Evolutionary conservation across 2,888 invertebrate genomes (phyloP), one percentile per base, ranked within the genome.

Genomic region (Diarsia dahlii): DNA sequence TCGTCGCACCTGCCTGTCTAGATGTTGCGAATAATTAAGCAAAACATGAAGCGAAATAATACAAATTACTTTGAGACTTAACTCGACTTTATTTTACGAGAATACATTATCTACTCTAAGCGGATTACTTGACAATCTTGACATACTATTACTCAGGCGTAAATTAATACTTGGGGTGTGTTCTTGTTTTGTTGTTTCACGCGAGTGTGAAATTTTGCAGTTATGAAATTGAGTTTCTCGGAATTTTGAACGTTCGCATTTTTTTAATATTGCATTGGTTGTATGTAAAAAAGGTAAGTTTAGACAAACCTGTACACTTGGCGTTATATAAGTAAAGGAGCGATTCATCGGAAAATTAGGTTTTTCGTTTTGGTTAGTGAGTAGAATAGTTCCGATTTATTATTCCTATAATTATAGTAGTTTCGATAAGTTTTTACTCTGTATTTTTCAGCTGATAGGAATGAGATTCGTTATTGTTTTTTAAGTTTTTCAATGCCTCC

Each of bases 1-100:
- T 95, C 93, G 93, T 95, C 94, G 94, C 95, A 95, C 95, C 95
- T 95, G 95, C 92, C 93, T 90, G 93, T 93, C 94, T 94, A 92
- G 93, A 91, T 94, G 94, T 93, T 92, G 91, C 93, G 94, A 92
- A 94, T 95, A 95, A 95, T 95, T 95, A 95, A 94, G 94, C 93
- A 90, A 92, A 94, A 94, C 93, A 94, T 93, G 93, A 91, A 94
- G 94, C 93, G 93, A 94, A 94, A 94, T 95, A 94, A 95, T 95
- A 94, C 92, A 94, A 95, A 95, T 95, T 94, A 94, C 94, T 95
- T 93, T 85, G 92, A 92, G 93, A 93, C 94, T 94, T 94, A 93
- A 91, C 92, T 92, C 93, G 91, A 93, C 92, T 93, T 93, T 92
- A 92, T 94, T 94, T 93, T 90, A 90, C 91, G 90, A 88, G 90